Evolutionary conservation across 2,797 vertebrate species (phyloP).

Genomic region (Phylloscopus collybita): DNA sequence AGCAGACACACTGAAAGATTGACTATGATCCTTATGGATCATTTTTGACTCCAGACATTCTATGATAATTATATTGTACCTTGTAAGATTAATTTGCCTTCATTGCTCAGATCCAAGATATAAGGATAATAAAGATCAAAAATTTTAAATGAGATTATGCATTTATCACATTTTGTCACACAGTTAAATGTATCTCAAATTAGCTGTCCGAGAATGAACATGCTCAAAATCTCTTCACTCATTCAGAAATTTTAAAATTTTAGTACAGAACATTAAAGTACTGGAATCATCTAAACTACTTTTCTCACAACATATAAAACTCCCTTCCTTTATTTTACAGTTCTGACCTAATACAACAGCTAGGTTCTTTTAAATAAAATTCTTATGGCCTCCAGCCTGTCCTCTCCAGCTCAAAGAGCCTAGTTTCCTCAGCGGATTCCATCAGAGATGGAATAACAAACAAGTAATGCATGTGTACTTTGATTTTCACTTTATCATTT

Average conservation of each 20-base stretch:
- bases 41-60: neutral
- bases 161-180: neutral
- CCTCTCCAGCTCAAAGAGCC: neutral
- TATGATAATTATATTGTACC: neutral
- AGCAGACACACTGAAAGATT: neutral
- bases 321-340: neutral
- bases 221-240: neutral
- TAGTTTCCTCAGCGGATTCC: neutral
- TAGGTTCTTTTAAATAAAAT: neutral
- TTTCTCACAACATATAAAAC: neutral
- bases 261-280: neutral
- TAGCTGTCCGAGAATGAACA: neutral
- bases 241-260: neutral
- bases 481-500: neutral
- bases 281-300: neutral
- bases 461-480: neutral
- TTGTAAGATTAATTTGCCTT: neutral
- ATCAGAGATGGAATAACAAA: neutral
- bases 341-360: neutral
- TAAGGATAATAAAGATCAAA: neutral
- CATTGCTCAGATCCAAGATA: neutral
- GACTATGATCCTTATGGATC: neutral
- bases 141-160: neutral
- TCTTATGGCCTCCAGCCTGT: neutral
- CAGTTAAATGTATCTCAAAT: neutral